Conservation (phyloP, 2,888 invertebrate genomes). For the Eueremaeus valkanovi region DNA sequence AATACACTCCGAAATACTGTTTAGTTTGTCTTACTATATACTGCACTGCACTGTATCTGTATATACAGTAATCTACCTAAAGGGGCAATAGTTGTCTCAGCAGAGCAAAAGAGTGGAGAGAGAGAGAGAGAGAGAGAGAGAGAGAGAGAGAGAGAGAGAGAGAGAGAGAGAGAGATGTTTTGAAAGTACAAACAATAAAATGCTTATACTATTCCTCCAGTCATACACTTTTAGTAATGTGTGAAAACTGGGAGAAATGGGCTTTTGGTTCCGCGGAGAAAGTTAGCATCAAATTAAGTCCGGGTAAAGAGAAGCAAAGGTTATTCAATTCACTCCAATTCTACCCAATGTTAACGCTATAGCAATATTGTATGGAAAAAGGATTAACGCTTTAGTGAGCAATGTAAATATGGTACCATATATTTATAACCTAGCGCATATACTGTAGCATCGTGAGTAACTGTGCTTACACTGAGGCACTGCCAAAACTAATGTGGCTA, state of each 20-base stretch:
- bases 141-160: slow-evolving; percentile 7
- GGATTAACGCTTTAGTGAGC: slow-evolving; percentile 24
- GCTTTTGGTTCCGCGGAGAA: slow-evolving; percentile 20
- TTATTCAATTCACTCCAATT: slow-evolving; percentile 5
- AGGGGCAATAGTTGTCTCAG: slow-evolving; percentile 26
- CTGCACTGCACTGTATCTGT: background rate
- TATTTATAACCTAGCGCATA: no score
- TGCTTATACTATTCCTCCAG: background rate
- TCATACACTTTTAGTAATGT: background rate
- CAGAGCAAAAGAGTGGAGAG: slow-evolving; percentile 8
- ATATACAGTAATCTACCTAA: slow-evolving; percentile 23
- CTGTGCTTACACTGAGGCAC: background rate
- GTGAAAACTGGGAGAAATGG: slow-evolving; percentile 2
- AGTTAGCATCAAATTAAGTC: slow-evolving; percentile 30
- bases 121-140: background rate
- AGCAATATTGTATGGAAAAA: slow-evolving; percentile 14
- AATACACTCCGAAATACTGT: background rate
- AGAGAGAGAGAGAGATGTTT: slow-evolving; percentile 2
- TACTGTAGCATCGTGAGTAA: background rate
- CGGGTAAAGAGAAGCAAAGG: background rate
- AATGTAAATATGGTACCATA: slow-evolving; percentile 30
- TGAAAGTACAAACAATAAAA: slow-evolving; percentile 19
- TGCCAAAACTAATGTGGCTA: background rate
- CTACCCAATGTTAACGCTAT: background rate
- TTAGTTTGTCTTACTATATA: background rate